Conservation (phyloP, 2,888 invertebrate species). For the Scelioninae gen. 2 region DNA sequence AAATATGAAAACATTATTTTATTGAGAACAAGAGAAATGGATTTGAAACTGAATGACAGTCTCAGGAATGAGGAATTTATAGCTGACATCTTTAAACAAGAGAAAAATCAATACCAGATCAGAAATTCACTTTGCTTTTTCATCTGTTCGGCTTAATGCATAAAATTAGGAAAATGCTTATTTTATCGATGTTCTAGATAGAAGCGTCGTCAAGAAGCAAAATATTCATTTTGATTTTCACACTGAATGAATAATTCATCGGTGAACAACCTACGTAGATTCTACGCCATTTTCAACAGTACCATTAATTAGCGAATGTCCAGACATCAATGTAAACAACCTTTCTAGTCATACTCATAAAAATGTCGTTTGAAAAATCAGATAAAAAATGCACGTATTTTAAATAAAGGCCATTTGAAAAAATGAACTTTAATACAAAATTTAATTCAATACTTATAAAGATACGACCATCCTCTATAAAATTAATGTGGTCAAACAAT, state of each 20-base stretch:
- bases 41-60: background rate
- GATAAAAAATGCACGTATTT: too few relatives aligned
- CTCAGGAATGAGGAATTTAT: background rate
- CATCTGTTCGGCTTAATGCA: background rate
- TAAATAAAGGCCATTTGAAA: background rate
- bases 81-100: too few relatives aligned
- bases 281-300: constrained; percentile 14
- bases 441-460: too few relatives aligned
- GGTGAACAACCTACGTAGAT: constrained; percentile 31
- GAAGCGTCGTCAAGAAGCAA: constrained; percentile 7
- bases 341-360: constrained; percentile 19
- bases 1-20: background rate
- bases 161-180: background rate
- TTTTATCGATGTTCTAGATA: constrained; percentile 1
- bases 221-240: constrained; percentile 27
- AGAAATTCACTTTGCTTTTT: background rate
- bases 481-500: too few relatives aligned
- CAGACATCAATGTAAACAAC: constrained; percentile 32
- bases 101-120: too few relatives aligned
- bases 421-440: too few relatives aligned
- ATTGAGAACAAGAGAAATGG: constrained; percentile 1
- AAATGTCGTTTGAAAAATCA: too few relatives aligned
- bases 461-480: too few relatives aligned
- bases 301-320: constrained; percentile 31
- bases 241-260: constrained; percentile 21